A percentile compares a stretch with the other conserved stretches of the same genome.
These are phyloP conservation scores for Haemorhous mexicanus DNA, from an alignment of 2,113 vertebrate species.

Conservation along the genomic window DNA sequence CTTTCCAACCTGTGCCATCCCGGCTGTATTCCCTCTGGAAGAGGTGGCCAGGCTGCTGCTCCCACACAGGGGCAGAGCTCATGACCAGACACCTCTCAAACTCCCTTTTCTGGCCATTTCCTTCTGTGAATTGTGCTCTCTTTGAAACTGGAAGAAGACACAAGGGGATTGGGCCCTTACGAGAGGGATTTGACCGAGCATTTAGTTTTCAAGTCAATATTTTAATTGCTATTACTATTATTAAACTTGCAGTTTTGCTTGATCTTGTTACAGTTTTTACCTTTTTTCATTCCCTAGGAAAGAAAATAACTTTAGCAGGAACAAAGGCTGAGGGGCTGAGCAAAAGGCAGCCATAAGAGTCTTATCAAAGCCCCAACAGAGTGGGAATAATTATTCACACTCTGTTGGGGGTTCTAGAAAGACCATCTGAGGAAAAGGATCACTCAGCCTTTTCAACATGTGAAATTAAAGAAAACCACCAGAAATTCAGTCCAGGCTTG, in stretches of 20 bases:
- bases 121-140: not conserved
- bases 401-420: slow-evolving; percentile 59
- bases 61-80: not conserved
- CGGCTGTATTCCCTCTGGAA: fast-evolving
- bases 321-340: slow-evolving; percentile 59
- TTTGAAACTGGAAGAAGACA: not conserved
- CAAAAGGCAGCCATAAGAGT: slow-evolving; percentile 63
- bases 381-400: slow-evolving; percentile 64
- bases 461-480: slow-evolving; percentile 53
- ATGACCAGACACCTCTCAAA: not conserved
- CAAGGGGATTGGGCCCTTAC: not conserved
- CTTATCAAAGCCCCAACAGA: slow-evolving; percentile 63
- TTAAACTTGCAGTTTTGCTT: not conserved
- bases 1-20: not conserved
- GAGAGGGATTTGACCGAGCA: not conserved
- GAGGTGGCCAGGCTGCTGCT: not conserved
- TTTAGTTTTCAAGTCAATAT: not conserved
- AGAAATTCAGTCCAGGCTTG: not conserved
- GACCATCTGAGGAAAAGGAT: slow-evolving; percentile 61
- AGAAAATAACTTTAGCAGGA: slow-evolving; percentile 50
- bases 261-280: not conserved
- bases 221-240: not conserved
- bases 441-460: slow-evolving; percentile 51
- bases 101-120: not conserved
- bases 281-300: not conserved